Evolutionary conservation across 2,888 invertebrate genomes (phyloP), one percentile per base, ranked within the genome.

Genomic region (Mythimna lalbum): DNA sequence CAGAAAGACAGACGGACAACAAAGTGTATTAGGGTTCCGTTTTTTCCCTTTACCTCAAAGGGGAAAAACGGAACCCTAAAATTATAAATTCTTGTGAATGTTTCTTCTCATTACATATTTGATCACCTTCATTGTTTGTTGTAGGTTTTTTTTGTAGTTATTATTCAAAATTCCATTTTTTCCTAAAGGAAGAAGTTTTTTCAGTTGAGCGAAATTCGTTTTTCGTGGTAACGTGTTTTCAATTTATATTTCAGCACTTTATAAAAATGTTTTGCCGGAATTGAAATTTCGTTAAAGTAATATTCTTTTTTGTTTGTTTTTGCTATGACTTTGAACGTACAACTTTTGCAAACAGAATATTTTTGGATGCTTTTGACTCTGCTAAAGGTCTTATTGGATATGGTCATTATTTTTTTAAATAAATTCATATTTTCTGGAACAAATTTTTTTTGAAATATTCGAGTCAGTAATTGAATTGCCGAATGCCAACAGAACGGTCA

Each of bases 111-210:
- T 77, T 66, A 62, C 23, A 66, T 65, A 60, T 67, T 81, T 65
- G 59, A 81, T 76, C 56, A 67, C 62, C 55, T 21, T 19, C 23
- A 63, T 82, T 71, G 82, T 82, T 69, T 62, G 57, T 64, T 62
- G 57, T 64, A 14, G 39, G 39, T 14, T 39, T 39, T 14, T 39
- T 39, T 53, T 19, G n/a, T n/a, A 21, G n/a, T 21, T 23, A 31
- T 63, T 57, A 60, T 59, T 69, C 33, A 67, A 64, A 56, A 62
- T 64, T 59, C 23, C 12, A 12, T 27, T 31, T 52, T 39, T 33
- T 27, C 12, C 0, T 36, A 63, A 64, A 31, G 31, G 62, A 56
- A 3, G 10, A 62, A 63, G 57, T 33, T 64, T 66, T 64, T 43
- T 59, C 19, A 23, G 33, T 19, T 23, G 4, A 31, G 10, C 10